A percentile compares a stretch with the other conserved stretches of the same genome.
Evolutionary conservation across 2,797 vertebrate species (phyloP).

Genomic region (Philypnodon macrostomus): DNA sequence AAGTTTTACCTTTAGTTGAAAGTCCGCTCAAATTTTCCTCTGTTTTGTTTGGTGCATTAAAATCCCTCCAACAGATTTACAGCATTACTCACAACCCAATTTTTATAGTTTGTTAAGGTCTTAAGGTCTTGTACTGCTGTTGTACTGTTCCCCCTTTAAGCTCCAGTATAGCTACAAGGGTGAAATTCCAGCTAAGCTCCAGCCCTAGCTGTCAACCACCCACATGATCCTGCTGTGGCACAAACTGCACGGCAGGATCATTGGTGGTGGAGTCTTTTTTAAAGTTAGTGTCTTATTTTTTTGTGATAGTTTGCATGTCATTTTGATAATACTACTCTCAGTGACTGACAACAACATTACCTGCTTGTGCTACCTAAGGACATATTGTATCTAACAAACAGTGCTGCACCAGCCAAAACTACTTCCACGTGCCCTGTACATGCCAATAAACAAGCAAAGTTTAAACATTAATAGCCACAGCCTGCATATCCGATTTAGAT

Average conservation of each 20-base stretch:
- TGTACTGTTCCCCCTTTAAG: slow-evolving; percentile 12
- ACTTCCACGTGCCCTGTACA: slow-evolving; percentile 41
- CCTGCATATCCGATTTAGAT: slow-evolving; percentile 54
- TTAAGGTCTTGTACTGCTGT: slow-evolving; percentile 32
- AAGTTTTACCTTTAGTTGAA: no score
- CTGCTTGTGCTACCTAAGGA: slow-evolving; percentile 18
- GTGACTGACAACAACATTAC: no score
- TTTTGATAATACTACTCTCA: not conserved
- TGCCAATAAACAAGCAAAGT: slow-evolving; percentile 39
- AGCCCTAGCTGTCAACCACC: slow-evolving; percentile 16
- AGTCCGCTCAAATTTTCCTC: no score
- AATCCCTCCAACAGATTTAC: slow-evolving; percentile 44
- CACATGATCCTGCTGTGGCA: slow-evolving; percentile 18
- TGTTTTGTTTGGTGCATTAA: slow-evolving; percentile 39
- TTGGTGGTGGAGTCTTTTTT: no score
- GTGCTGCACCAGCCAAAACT: slow-evolving; percentile 30
- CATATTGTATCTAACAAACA: slow-evolving; percentile 11
- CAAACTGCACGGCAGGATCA: no score
- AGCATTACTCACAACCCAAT: slow-evolving; percentile 26
- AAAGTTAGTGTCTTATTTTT: no score
- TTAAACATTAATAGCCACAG: slow-evolving; percentile 43
- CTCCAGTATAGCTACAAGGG: slow-evolving; percentile 1
- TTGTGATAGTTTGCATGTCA: no score
- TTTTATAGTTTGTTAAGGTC: slow-evolving; percentile 33
- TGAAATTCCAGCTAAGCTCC: slow-evolving; percentile 22